A percentile compares a stretch with the other conserved stretches of the same genome.
These are phyloP conservation scores for Accipiter virgatus DNA, from an alignment of 2,113 vertebrate genomes.

Conservation along the genomic window DNA sequence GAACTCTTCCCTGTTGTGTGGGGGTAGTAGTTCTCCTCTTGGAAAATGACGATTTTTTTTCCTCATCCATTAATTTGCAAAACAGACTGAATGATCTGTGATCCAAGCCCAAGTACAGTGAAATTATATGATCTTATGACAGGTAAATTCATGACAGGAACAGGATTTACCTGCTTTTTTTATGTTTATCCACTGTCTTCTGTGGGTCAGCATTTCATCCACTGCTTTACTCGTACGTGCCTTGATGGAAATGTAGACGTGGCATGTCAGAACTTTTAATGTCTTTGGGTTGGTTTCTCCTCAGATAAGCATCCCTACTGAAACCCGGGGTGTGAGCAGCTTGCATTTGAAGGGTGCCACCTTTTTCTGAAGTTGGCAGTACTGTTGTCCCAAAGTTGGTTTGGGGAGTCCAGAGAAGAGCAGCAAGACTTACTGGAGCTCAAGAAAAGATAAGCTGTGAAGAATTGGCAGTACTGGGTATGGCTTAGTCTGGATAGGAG, in stretches of 20 bases:
- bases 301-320: neutral
- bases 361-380: too few relatives aligned
- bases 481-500: neutral
- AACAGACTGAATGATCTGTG: neutral
- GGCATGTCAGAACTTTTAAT: too few relatives aligned
- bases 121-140: neutral
- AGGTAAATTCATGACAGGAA: neutral
- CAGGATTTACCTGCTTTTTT: neutral
- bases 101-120: neutral
- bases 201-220: neutral
- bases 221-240: neutral
- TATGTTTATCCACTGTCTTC: neutral
- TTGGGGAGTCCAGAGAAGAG: neutral
- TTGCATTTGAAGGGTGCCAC: neutral
- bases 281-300: neutral
- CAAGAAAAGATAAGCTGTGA: neutral
- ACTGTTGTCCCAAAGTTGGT: neutral
- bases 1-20: neutral
- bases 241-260: neutral
- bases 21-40: neutral
- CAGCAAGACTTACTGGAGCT: neutral
- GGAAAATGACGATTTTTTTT: neutral
- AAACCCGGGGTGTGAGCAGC: neutral
- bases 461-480: neutral
- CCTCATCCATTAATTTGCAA: neutral